Percentiles rank a stretch among this genome's conserved stretches.
Evolutionary conservation across 2,113 vertebrate species (phyloP).

Genomic region (Eudyptes chrysolophus): DNA sequence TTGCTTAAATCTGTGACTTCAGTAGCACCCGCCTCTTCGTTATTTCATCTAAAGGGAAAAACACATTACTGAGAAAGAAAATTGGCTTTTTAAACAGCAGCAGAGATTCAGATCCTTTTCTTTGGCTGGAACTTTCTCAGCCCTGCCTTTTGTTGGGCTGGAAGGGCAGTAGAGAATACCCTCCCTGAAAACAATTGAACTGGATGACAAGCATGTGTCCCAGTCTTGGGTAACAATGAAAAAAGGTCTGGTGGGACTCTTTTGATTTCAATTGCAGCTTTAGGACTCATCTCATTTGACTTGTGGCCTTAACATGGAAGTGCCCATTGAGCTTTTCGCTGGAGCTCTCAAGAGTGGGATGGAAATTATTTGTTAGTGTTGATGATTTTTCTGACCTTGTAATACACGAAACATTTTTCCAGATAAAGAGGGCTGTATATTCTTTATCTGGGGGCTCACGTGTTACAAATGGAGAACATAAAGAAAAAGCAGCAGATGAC

Average conservation of each 20-base stretch:
- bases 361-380: neutral
- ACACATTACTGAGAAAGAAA: neutral
- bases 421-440: neutral
- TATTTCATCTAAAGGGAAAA: neutral
- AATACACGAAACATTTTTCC: neutral
- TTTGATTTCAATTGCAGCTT: neutral
- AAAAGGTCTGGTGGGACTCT: neutral
- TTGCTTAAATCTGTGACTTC: neutral
- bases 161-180: neutral
- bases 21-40: neutral
- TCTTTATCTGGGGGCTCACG: neutral
- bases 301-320: neutral
- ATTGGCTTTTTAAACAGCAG: neutral
- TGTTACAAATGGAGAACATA: neutral
- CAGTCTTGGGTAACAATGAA: neutral
- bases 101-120: neutral
- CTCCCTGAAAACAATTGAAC: neutral
- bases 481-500: neutral
- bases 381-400: neutral
- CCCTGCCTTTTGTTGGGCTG: neutral
- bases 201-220: neutral
- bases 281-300: neutral
- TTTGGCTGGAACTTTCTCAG: neutral
- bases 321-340: neutral
- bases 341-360: neutral